Evolutionary conservation across 2,113 vertebrate species (phyloP).

Genomic region (Neotragus pygmaeus): DNA sequence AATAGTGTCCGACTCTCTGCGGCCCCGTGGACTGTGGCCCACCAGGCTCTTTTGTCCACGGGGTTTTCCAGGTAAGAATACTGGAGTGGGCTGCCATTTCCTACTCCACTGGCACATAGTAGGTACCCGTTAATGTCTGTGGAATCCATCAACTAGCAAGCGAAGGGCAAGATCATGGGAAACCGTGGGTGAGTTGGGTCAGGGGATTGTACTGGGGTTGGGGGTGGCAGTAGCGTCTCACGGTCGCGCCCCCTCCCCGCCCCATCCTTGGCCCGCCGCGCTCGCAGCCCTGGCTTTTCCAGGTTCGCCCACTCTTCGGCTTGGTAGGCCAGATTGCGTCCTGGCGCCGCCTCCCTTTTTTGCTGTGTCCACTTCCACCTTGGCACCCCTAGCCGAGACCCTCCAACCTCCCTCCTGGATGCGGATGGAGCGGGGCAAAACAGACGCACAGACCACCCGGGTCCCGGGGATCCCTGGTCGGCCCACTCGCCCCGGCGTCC

Average conservation of each 20-base stretch:
- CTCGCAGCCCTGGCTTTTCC: background rate
- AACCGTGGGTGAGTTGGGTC: background rate
- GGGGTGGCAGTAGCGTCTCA: background rate
- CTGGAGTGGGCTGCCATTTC: background rate
- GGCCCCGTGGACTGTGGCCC: background rate
- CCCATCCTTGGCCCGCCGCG: rapidly evolving
- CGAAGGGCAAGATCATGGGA: rapidly evolving
- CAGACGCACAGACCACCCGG: background rate
- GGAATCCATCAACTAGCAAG: background rate
- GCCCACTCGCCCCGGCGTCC: rapidly evolving
- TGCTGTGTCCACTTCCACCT: background rate
- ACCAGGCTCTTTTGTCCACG: background rate
- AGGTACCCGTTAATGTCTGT: background rate
- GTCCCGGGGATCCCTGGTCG: background rate
- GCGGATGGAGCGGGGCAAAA: rapidly evolving
- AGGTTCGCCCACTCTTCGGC: rapidly evolving
- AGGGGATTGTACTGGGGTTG: background rate
- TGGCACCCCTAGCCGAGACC: rapidly evolving
- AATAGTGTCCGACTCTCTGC: background rate
- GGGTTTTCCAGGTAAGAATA: background rate
- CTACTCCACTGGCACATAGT: background rate
- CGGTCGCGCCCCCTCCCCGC: background rate
- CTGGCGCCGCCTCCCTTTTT: background rate
- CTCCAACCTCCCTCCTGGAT: background rate
- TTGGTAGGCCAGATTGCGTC: background rate